Evolutionary conservation across 2,797 vertebrate species (phyloP).

Genomic region (Rhabdophis nuchalis): DNA sequence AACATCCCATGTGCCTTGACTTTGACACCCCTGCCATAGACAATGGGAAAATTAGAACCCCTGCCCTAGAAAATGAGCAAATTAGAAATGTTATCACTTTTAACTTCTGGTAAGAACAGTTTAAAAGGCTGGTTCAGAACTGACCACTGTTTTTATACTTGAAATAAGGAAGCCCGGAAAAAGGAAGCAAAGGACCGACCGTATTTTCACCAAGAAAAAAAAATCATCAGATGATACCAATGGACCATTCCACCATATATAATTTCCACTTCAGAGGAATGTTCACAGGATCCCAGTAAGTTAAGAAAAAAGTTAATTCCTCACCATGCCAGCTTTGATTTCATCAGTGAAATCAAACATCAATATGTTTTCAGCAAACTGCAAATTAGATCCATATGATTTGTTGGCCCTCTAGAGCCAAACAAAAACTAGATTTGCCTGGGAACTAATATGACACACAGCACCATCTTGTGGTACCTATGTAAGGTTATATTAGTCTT

Average conservation of each 20-base stretch:
- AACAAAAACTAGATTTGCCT: not conserved
- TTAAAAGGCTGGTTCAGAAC: too few species aligned
- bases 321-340: too few species aligned
- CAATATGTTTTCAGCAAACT: not conserved
- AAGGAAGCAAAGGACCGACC: not conserved
- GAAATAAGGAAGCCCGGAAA: not conserved
- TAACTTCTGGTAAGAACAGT: accelerated
- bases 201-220: not conserved
- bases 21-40: too few species aligned
- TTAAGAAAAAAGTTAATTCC: not conserved
- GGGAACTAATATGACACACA: constrained; percentile 29
- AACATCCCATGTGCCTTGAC: too few species aligned
- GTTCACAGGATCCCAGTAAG: not conserved
- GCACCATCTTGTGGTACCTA: constrained; percentile 57
- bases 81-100: not conserved
- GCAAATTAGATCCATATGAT: not conserved
- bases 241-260: not conserved
- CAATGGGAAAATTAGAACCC: not conserved
- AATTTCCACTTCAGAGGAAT: not conserved
- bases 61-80: not conserved
- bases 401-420: not conserved
- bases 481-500: not conserved
- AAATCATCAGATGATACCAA: not conserved
- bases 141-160: not conserved
- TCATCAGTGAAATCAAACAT: too few species aligned